Conservation (phyloP, 2,113 vertebrate genomes). For the Varanus komodoensis region DNA sequence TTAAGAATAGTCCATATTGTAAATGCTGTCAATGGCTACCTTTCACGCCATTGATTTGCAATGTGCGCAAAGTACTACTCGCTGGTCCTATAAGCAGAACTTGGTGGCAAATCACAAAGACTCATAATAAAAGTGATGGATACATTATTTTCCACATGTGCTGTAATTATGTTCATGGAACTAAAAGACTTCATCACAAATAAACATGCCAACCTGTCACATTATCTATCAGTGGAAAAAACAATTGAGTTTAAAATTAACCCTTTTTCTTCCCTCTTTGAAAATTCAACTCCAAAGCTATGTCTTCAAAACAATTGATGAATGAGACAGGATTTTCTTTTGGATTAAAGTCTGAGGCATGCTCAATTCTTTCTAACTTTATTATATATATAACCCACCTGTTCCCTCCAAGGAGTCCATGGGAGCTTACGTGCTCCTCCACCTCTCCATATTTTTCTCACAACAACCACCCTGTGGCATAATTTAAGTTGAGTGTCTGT, state of each 20-base stretch:
- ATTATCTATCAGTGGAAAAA: neutral
- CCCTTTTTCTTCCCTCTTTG: neutral
- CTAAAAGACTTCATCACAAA: neutral
- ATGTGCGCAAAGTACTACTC: slow-evolving; percentile 20
- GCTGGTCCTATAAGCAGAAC: slow-evolving; percentile 34
- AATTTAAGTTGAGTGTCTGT: no score
- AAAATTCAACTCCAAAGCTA: neutral
- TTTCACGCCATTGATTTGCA: slow-evolving; percentile 69
- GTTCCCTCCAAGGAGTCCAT: no score
- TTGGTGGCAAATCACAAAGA: slow-evolving; percentile 43
- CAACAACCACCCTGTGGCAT: no score
- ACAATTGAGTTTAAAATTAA: neutral
- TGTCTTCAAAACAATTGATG: neutral
- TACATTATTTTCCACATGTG: fast-evolving
- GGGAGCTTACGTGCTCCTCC: no score
- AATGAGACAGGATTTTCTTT: neutral
- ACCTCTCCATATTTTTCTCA: no score
- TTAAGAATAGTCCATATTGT: slow-evolving; percentile 62
- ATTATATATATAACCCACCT: no score
- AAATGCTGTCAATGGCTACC: slow-evolving; percentile 67
- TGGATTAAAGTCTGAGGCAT: neutral
- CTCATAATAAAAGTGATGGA: slow-evolving; percentile 36
- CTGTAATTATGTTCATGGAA: neutral
- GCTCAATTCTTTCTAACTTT: neutral
- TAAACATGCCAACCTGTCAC: neutral